These are phyloP conservation scores for Sarotherodon lohbergeri DNA, from an alignment of 2,113 vertebrate species.

Conservation along the genomic window DNA sequence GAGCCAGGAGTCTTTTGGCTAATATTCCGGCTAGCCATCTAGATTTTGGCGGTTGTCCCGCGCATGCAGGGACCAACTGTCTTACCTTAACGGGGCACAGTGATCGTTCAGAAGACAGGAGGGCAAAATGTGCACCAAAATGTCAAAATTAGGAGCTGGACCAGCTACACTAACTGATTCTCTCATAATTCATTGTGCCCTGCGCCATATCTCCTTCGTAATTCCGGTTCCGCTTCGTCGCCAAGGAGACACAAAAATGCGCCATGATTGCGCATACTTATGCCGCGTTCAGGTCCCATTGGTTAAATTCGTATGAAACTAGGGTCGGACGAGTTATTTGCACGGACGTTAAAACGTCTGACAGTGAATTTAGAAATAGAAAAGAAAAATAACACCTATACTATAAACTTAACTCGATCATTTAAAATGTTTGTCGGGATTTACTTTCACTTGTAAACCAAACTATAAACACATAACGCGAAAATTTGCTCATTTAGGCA, in stretches of 20 bases:
- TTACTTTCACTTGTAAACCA: neutral
- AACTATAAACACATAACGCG: neutral
- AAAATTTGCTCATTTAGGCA: neutral
- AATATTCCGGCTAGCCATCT: neutral
- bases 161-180: neutral
- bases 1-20: neutral
- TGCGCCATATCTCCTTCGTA: neutral
- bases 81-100: constrained; percentile 39
- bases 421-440: neutral
- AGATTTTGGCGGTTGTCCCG: no score
- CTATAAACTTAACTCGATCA: fast-evolving
- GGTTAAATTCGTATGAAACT: neutral
- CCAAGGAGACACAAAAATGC: neutral
- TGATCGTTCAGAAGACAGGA: neutral
- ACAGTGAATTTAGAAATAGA: neutral
- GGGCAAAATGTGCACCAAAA: neutral
- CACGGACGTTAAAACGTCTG: neutral
- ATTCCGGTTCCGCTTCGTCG: constrained; percentile 55
- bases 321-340: fast-evolving
- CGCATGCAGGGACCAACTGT: neutral
- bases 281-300: neutral
- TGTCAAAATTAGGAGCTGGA: neutral
- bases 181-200: constrained; percentile 47
- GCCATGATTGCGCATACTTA: constrained; percentile 4
- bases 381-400: neutral